Percentiles rank a stretch among this genome's conserved stretches.
These are phyloP conservation scores for Phoxinus phoxinus DNA, from an alignment of 2,113 vertebrate species.

Conservation along the genomic window DNA sequence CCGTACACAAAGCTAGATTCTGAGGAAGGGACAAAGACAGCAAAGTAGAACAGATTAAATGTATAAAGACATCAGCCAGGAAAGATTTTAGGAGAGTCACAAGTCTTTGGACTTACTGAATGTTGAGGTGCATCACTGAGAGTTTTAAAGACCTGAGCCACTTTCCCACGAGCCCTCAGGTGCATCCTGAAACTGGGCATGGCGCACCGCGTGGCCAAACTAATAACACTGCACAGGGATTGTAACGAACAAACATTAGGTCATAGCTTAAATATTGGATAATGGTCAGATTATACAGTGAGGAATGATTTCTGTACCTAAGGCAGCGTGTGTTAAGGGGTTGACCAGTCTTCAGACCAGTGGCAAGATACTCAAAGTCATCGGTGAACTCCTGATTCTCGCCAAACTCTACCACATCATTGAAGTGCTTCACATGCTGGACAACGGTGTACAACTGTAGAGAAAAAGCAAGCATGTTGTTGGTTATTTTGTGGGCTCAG, in stretches of 20 bases:
- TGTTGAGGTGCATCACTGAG: conserved; percentile 95
- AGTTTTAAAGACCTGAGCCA: conserved; percentile 98
- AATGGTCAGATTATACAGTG: neutral
- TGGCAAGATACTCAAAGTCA: conserved; percentile 97
- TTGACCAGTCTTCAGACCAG: conserved; percentile 95
- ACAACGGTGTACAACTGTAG: conserved; percentile 92
- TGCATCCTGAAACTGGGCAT: conserved; percentile 99
- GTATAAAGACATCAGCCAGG: neutral
- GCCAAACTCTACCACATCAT: conserved; percentile 98
- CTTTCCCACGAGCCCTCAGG: conserved; percentile 95
- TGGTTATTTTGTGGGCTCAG: neutral
- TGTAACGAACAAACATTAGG: neutral
- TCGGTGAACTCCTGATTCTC: conserved; percentile 99
- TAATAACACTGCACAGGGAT: conserved; percentile 86
- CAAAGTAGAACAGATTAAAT: neutral
- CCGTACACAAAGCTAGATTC: conserved; percentile 97
- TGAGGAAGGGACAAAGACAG: conserved; percentile 58
- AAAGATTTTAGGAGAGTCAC: neutral
- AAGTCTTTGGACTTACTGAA: conserved; percentile 75
- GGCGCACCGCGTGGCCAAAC: conserved; percentile 95
- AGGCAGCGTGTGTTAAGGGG: conserved; percentile 99
- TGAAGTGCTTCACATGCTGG: conserved; percentile 99
- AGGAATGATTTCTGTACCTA: conserved; percentile 80
- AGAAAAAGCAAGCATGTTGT: neutral
- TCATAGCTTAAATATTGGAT: neutral